Conservation (phyloP, 92 coral and sea anemone species). For the Palythoa caribaeorum region DNA sequence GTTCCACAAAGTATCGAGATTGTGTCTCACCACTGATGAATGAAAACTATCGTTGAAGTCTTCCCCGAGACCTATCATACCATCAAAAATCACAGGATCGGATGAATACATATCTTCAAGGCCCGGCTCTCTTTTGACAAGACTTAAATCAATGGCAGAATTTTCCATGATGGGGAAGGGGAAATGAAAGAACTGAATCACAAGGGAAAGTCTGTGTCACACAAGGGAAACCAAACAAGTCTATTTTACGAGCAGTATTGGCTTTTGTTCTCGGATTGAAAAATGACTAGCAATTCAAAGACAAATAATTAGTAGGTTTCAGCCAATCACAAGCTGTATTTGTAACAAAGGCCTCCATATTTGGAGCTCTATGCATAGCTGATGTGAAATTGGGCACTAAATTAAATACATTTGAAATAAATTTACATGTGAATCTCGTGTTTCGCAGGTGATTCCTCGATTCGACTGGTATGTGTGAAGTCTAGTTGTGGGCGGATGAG, state of each 20-base stretch:
- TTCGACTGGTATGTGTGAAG: constrained; percentile 82
- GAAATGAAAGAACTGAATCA: constrained; percentile 11
- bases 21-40: constrained; percentile 57
- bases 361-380: constrained; percentile 56
- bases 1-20: neutral
- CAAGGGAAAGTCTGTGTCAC: constrained; percentile 17
- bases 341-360: constrained; percentile 58
- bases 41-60: constrained; percentile 87
- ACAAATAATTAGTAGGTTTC: constrained; percentile 51
- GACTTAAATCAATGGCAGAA: constrained; percentile 83
- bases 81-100: constrained; percentile 80
- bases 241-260: constrained; percentile 48
- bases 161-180: constrained; percentile 72
- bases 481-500: constrained; percentile 60
- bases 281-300: constrained; percentile 55
- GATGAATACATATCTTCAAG: constrained; percentile 80
- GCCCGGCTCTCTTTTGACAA: constrained; percentile 90
- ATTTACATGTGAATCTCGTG: constrained; percentile 53
- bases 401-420: constrained; percentile 33
- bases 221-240: constrained; percentile 48
- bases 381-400: constrained; percentile 68
- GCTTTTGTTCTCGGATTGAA: constrained; percentile 75
- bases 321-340: constrained; percentile 72
- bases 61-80: constrained; percentile 80
- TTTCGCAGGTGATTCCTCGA: constrained; percentile 89